A percentile compares a stretch with the other conserved stretches of the same genome.
Evolutionary conservation across 2,888 invertebrate species (phyloP).

Genomic region (Polymixis lichenea): DNA sequence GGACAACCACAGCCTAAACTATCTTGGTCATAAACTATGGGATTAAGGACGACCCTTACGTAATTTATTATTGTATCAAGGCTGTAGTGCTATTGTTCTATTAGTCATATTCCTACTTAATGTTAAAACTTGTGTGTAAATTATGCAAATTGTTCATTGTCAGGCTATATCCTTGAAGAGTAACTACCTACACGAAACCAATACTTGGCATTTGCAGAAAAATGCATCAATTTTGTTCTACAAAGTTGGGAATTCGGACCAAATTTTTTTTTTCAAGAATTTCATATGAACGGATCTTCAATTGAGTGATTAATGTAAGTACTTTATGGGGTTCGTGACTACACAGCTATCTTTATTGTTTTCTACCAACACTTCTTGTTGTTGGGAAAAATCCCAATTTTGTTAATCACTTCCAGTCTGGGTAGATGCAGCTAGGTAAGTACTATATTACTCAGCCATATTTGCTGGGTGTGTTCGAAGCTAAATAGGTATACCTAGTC

Average conservation of each 20-base stretch:
- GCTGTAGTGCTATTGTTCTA: constrained; percentile 27
- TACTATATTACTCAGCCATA: background rate
- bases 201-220: background rate
- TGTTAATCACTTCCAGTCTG: too few relatives aligned
- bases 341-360: background rate
- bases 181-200: background rate
- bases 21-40: constrained; percentile 60
- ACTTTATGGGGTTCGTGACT: background rate
- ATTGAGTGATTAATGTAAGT: too few relatives aligned
- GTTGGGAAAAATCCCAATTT: background rate
- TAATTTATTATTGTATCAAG: constrained; percentile 61
- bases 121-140: constrained; percentile 20
- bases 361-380: background rate
- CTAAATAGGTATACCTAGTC: background rate
- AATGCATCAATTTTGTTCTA: background rate
- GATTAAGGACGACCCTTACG: constrained; percentile 58
- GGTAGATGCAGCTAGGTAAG: background rate
- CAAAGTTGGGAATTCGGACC: background rate
- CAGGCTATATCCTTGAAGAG: background rate
- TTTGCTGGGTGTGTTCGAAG: background rate
- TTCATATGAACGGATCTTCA: background rate
- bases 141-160: background rate
- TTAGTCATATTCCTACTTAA: constrained; percentile 39
- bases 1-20: constrained; percentile 47
- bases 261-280: too few relatives aligned